phyloP scores from a whole-genome alignment of 2,888 invertebrate genomes.

The Apodemia zela region DNA sequence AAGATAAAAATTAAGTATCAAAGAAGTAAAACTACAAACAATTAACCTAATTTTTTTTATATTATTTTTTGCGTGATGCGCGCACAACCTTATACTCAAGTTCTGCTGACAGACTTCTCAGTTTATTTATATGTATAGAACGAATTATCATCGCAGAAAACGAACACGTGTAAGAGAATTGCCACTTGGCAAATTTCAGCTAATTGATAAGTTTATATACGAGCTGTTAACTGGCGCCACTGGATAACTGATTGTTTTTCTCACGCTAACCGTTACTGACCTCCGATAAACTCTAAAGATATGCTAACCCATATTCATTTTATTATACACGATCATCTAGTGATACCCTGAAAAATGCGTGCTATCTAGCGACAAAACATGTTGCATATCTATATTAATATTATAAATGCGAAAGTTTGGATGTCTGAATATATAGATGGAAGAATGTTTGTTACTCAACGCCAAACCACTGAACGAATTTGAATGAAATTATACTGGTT shows the following conservation, averaged over 20 bases:
- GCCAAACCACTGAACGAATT: too few relatives aligned
- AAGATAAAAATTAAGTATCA: too few relatives aligned
- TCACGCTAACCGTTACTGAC: conserved; percentile 59
- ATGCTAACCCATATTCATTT: conserved; percentile 50
- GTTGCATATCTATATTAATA: too few relatives aligned
- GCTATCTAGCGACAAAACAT: conserved; percentile 26
- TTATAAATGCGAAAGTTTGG: too few relatives aligned
- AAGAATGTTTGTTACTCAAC: too few relatives aligned
- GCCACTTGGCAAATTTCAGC: conserved; percentile 2
- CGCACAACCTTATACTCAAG: too few relatives aligned
- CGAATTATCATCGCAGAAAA: neutral
- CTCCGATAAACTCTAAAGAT: conserved; percentile 62
- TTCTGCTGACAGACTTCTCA: neutral
- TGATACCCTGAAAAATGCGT: conserved; percentile 38
- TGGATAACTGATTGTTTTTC: conserved; percentile 52
- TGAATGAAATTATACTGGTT: too few relatives aligned
- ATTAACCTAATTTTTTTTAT: too few relatives aligned
- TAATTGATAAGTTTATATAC: conserved; percentile 21
- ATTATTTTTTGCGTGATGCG: too few relatives aligned
- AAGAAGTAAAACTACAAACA: too few relatives aligned
- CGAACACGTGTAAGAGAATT: conserved; percentile 7
- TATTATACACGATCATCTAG: conserved; percentile 50
- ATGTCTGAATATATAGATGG: too few relatives aligned
- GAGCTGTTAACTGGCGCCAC: conserved; percentile 61
- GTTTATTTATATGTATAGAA: neutral